A percentile compares a stretch with the other conserved stretches of the same genome.
These are phyloP conservation scores for Vesta saturnalis DNA, from an alignment of 2,888 invertebrate genomes.

Conservation along the genomic window DNA sequence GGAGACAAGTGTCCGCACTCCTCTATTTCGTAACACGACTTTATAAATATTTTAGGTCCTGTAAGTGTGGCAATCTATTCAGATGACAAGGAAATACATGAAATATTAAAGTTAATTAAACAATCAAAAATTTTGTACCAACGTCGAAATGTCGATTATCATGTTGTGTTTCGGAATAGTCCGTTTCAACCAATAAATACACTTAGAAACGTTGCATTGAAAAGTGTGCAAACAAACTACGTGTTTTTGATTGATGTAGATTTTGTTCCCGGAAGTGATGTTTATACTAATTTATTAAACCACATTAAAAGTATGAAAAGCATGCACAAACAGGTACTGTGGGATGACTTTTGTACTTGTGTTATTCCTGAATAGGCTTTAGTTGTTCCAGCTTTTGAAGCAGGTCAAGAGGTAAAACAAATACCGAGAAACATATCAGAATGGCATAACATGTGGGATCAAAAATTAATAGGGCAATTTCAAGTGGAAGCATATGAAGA, in stretches of 20 bases:
- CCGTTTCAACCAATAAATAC: constrained; percentile 90
- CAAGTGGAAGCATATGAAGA: constrained; percentile 86
- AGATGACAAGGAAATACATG: constrained; percentile 86
- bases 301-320: constrained; percentile 58
- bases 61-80: constrained; percentile 88
- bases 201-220: constrained; percentile 85
- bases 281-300: constrained; percentile 77
- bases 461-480: constrained; percentile 84
- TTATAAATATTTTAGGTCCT: constrained; percentile 68
- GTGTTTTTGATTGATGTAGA: constrained; percentile 91
- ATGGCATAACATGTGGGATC: constrained; percentile 75
- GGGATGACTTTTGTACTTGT: no score
- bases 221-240: constrained; percentile 81
- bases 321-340: background rate
- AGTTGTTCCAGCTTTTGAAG: constrained; percentile 7
- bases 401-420: constrained; percentile 78
- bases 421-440: constrained; percentile 83
- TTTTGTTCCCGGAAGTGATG: constrained; percentile 84
- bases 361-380: no score
- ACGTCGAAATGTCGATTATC: constrained; percentile 87
- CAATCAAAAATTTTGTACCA: constrained; percentile 77
- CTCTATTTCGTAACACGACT: no score
- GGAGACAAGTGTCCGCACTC: no score
- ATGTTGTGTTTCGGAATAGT: constrained; percentile 89
- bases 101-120: constrained; percentile 57